Conservation (phyloP, 2,888 invertebrate genomes). For the Oligia strigilis region DNA sequence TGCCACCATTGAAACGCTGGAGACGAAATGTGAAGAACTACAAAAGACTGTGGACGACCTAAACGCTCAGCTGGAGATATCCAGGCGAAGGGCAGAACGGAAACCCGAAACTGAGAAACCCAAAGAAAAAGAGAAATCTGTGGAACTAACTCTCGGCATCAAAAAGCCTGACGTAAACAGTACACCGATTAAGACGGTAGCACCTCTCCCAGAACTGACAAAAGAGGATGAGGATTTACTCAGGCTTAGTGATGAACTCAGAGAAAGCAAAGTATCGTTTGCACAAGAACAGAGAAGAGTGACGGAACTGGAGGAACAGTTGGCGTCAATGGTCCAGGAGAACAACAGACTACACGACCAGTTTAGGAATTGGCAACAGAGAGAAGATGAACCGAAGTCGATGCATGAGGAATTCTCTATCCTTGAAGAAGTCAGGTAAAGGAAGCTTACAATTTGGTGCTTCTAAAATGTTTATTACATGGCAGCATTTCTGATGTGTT, state of each 20-base stretch:
- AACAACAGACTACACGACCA: constrained; percentile 93
- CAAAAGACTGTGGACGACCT: constrained; percentile 95
- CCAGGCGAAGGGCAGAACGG: constrained; percentile 90
- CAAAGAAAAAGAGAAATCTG: constrained; percentile 83
- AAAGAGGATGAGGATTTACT: constrained; percentile 89
- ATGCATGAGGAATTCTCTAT: constrained; percentile 96
- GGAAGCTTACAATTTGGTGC: neutral
- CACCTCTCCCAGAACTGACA: constrained; percentile 87
- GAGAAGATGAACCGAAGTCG: constrained; percentile 94
- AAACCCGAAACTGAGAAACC: constrained; percentile 86
- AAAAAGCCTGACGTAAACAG: constrained; percentile 79
- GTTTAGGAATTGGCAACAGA: constrained; percentile 91
- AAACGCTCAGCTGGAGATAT: constrained; percentile 91
- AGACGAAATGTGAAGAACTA: constrained; percentile 95
- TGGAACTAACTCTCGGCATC: constrained; percentile 72
- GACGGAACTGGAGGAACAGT: constrained; percentile 94
- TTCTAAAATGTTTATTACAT: neutral
- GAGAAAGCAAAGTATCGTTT: constrained; percentile 92
- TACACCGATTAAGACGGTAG: constrained; percentile 80
- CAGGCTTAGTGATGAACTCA: constrained; percentile 92
- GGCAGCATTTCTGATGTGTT: neutral
- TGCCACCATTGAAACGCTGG: constrained; percentile 94
- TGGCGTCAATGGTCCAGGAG: constrained; percentile 93
- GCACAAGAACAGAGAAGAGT: constrained; percentile 93
- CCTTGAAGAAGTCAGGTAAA: constrained; percentile 95